Evolutionary conservation across 2,113 vertebrate species (phyloP), one percentile per base, ranked within the genome.

Genomic region (Gila orcuttii): DNA sequence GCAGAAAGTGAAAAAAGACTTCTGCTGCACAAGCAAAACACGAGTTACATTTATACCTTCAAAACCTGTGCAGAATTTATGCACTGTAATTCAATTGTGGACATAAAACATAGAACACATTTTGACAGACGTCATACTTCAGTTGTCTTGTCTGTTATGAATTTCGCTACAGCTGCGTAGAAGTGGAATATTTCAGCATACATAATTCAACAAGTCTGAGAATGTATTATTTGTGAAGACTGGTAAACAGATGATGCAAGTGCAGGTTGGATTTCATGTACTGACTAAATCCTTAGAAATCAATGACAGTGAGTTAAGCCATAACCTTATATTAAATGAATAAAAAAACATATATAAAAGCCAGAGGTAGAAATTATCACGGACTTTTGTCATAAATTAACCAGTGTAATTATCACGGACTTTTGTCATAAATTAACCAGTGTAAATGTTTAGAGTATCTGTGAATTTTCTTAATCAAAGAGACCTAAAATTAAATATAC

Each of bases 1-100:
- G 36, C 60, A 79, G 69, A 81, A 80, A 52, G 84, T 23, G 42
- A 79, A 85, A 74, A 42, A 42, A 50, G 36, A 71, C 85, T 89
- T 81, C 76, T 23, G 74, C 79, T 88, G 88, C 80, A 75, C 74
- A 79, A 74, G 33, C 31, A 64, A 89, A 59, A 90, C n/a, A 86
- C 81, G 15, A 84, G 74, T 85, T 28, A 62, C 66, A 57, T 84
- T 87, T 57, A 74, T 86, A 82, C 47, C 69, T 86, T 85, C 84
- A 52, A 88, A 83, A 74, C n/a, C 75, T 86, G 19, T 15, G 3
- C 79, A 55, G 62, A 87, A 71, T 85, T 88, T 52, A 84, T 66
- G 6, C n/a, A 9, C 66, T 47, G 31, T 88, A 75, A 91, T 85
- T 85, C 68, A 76, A 60, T 85, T 90, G 79, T 15, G 69, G 59